These are phyloP conservation scores for Columbina picui DNA, from an alignment of 2,113 vertebrate genomes.

Conservation along the genomic window DNA sequence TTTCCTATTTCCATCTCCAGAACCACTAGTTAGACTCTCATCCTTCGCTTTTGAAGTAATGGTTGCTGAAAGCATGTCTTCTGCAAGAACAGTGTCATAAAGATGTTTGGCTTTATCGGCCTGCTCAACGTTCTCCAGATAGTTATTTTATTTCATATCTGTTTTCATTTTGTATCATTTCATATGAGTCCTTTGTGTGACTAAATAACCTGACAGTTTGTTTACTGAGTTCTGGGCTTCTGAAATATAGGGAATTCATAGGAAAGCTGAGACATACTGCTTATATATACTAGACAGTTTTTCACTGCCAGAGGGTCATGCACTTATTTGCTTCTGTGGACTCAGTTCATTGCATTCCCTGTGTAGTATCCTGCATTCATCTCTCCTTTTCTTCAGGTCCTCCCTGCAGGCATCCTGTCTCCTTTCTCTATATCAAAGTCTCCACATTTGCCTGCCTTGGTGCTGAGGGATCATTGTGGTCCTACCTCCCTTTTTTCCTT, in stretches of 20 bases:
- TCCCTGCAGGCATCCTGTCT: neutral
- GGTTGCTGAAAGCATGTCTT: neutral
- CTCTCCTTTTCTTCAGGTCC: neutral
- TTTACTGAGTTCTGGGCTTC: neutral
- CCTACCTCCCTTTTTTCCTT: neutral
- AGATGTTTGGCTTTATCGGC: neutral
- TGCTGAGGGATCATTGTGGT: neutral
- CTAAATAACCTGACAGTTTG: neutral
- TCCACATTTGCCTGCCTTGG: neutral
- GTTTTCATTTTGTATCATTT: neutral
- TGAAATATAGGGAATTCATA: neutral
- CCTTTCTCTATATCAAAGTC: neutral
- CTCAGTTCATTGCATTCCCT: neutral
- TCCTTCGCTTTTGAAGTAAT: neutral
- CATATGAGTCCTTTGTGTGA: neutral
- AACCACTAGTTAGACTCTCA: neutral
- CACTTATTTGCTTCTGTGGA: neutral
- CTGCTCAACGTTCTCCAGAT: neutral
- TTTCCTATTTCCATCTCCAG: neutral
- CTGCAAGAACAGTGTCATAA: fast-evolving
- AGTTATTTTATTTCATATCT: neutral
- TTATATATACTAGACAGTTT: neutral
- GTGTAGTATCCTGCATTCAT: neutral
- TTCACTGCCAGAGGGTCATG: neutral
- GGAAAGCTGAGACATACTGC: neutral